These are phyloP conservation scores for Pangasius macronema DNA, from an alignment of 2,797 vertebrate species.

Conservation along the genomic window DNA sequence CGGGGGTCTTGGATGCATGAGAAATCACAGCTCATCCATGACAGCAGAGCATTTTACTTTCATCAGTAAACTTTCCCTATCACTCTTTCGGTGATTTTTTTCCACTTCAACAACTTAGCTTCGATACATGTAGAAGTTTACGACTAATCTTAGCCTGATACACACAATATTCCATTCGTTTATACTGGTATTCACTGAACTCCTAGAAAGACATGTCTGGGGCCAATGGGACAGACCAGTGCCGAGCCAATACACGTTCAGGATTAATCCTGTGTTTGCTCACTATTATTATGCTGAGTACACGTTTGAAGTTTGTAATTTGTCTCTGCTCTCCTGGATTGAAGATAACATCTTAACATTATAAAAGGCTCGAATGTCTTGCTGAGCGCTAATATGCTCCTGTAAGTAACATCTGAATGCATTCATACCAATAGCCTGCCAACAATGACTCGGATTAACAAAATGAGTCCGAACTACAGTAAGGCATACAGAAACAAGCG, in stretches of 20 bases:
- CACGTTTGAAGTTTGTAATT: slow-evolving; percentile 30
- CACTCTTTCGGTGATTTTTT: neutral
- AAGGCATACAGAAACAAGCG: neutral
- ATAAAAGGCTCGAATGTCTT: slow-evolving; percentile 45
- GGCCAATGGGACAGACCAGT: neutral
- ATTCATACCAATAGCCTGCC: slow-evolving; percentile 11
- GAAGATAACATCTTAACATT: slow-evolving; percentile 52
- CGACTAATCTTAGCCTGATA: neutral
- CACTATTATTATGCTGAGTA: slow-evolving; percentile 38
- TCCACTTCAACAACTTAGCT: neutral
- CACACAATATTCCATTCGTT: neutral
- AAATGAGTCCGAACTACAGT: neutral
- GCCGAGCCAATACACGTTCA: neutral
- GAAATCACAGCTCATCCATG: slow-evolving; percentile 51
- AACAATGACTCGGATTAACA: slow-evolving; percentile 29
- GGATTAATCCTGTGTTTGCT: slow-evolving; percentile 31
- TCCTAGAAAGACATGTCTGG: neutral
- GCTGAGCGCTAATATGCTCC: slow-evolving; percentile 29
- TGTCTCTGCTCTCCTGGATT: slow-evolving; percentile 43
- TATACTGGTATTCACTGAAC: neutral
- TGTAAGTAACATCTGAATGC: slow-evolving; percentile 27
- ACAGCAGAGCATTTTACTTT: neutral
- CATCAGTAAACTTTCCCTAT: neutral
- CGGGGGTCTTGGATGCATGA: slow-evolving; percentile 69
- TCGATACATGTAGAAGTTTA: neutral